Conservation (phyloP, 2,113 vertebrate species). For the Oryzias celebensis region DNA sequence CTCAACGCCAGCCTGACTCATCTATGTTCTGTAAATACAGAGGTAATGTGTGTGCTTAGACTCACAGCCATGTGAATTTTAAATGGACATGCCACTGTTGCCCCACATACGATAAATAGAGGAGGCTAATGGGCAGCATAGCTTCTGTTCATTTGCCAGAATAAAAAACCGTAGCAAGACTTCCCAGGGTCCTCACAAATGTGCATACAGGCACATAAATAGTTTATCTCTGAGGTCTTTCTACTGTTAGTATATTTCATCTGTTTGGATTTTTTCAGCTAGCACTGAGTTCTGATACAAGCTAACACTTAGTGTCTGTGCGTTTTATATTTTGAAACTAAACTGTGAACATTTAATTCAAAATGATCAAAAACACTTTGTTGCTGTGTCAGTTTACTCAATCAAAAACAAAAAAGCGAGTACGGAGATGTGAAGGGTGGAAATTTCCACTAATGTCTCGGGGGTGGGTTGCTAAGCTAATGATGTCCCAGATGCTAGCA, state of each 20-base stretch:
- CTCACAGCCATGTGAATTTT: slow-evolving; percentile 27
- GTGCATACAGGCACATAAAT: slow-evolving; percentile 8
- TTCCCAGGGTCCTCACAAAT: neutral
- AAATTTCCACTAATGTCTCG: too few species aligned
- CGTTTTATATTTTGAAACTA: neutral
- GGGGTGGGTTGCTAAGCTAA: too few species aligned
- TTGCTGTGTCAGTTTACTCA: neutral
- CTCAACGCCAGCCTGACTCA: slow-evolving; percentile 53
- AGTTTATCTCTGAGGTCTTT: neutral
- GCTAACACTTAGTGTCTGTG: neutral
- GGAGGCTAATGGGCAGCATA: slow-evolving; percentile 12
- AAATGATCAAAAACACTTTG: neutral
- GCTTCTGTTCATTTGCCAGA: neutral
- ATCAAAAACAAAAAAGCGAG: neutral
- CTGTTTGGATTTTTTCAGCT: neutral
- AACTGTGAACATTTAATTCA: neutral
- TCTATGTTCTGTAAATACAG: slow-evolving; percentile 71
- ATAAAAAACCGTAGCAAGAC: slow-evolving; percentile 2
- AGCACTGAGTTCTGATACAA: neutral
- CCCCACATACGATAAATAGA: slow-evolving; percentile 16
- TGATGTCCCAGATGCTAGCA: too few species aligned
- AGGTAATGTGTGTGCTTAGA: slow-evolving; percentile 35
- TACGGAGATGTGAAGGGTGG: too few species aligned
- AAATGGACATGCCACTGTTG: slow-evolving; percentile 25
- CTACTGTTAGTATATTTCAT: slow-evolving; percentile 13